These are phyloP conservation scores for Colostygia pectinataria DNA, from an alignment of 2,888 invertebrate species.

Conservation along the genomic window DNA sequence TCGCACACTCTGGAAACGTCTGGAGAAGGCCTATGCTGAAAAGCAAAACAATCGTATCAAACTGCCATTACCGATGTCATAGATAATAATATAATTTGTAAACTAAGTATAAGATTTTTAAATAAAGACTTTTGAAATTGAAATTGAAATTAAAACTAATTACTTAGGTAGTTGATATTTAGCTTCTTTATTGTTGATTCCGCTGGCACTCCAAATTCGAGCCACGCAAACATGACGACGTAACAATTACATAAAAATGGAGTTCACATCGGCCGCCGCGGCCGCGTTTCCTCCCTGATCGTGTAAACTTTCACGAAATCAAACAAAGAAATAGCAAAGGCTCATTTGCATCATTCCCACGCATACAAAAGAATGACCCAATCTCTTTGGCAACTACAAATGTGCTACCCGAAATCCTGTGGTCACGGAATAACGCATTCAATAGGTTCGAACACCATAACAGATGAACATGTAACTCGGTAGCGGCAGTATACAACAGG, in stretches of 20 bases:
- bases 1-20: no score
- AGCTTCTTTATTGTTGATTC: no score
- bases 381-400: constrained; percentile 78
- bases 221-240: constrained; percentile 60
- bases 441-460: constrained; percentile 15
- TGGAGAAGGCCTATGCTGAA: no score
- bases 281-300: constrained; percentile 80
- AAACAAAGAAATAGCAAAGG: constrained; percentile 82
- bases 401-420: constrained; percentile 76
- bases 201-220: constrained; percentile 46
- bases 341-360: constrained; percentile 82
- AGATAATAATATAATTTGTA: no score
- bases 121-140: no score
- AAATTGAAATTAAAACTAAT: no score
- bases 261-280: constrained; percentile 77
- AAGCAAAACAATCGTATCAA: no score
- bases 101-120: no score
- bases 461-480: no score
- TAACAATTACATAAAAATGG: constrained; percentile 83
- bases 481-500: no score
- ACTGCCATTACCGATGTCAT: no score
- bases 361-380: constrained; percentile 81
- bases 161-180: no score
- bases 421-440: constrained; percentile 58
- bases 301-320: constrained; percentile 83